Base-by-base conservation (phyloP, 1,140 invertebrate genomes). In the Pissodes strobi region DNA sequence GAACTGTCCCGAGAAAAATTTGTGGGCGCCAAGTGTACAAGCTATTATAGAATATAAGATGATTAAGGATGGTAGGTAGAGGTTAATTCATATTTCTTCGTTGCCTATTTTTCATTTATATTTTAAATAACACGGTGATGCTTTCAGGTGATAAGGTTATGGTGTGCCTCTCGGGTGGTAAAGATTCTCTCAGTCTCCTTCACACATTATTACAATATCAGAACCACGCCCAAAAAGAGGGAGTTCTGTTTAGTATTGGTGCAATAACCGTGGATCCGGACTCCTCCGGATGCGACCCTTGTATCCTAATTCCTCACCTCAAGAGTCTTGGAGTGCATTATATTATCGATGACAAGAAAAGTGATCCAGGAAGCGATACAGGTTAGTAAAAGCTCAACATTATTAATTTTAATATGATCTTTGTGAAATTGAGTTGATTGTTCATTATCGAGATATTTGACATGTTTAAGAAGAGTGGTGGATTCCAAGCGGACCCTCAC, bases 191-290 rank as follows among this genome's bases (percentile, higher is more conserved):
- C 1, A 87, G 88, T 0, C 78, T 96, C 0, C 79, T 96, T 0
- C 93, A 96, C 75, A 88, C 90, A 1, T 80, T 96, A 59, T 86
- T 89, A 53, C 92, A 95, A 73, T 93, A 92, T 75, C 89, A 91
- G 78, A 90, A 87, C 77, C 89, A 93, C 72, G 84, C 85, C 1
- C 80, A 84, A 45, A 85, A 86, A 8, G 88, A 91, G 77, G 90
- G 89, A 1, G 82, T 92, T 13, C 81, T 86, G 41, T 95, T 95
- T 73, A 84, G 85, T 19, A 80, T 93, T 46, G 90, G 88, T 18
- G 90, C 89, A 1, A 85, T 88, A 9, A 92, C 91, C 9, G 84
- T 93, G 27, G 87, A 90, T 77, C 83, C 84, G 1, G 82, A 84
- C 34, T 83, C 83, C 51, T 76, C 80, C 10, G 81, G 84, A 4